phyloP scores from a whole-genome alignment of 2,113 vertebrate genomes.

The Alligator mississippiensis region DNA sequence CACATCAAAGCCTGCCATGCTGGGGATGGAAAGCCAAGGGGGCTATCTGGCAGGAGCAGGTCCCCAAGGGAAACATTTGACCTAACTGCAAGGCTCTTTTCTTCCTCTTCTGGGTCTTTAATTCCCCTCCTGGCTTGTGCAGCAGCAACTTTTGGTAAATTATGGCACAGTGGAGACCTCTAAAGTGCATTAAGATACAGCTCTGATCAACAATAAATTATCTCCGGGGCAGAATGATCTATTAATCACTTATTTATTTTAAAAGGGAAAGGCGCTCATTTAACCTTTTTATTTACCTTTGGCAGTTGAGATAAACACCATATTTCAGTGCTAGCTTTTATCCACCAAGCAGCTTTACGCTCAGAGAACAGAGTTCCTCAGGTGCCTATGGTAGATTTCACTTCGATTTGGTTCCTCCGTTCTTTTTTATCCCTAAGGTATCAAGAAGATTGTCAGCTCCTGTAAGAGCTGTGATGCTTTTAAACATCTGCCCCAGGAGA shows the following conservation, averaged over 20 bases:
- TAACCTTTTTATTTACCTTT: slow-evolving; percentile 6
- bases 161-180: background rate
- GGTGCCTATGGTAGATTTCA: background rate
- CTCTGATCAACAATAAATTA: fast-evolving
- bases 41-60: background rate
- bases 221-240: background rate
- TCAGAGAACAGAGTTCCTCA: background rate
- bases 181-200: background rate
- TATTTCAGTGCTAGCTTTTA: background rate
- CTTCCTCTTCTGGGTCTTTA: background rate
- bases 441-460: background rate
- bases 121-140: background rate
- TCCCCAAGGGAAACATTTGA: fast-evolving
- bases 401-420: background rate
- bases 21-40: background rate
- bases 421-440: no score
- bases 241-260: background rate
- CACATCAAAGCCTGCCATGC: background rate
- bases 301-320: background rate
- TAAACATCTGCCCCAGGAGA: slow-evolving; percentile 69
- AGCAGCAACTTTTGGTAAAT: background rate
- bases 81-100: background rate
- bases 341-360: background rate
- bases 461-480: slow-evolving; percentile 26
- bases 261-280: slow-evolving; percentile 13